Base-by-base conservation (phyloP, 2,888 invertebrate species). In the Bursaphelenchus okinawaensis region DNA sequence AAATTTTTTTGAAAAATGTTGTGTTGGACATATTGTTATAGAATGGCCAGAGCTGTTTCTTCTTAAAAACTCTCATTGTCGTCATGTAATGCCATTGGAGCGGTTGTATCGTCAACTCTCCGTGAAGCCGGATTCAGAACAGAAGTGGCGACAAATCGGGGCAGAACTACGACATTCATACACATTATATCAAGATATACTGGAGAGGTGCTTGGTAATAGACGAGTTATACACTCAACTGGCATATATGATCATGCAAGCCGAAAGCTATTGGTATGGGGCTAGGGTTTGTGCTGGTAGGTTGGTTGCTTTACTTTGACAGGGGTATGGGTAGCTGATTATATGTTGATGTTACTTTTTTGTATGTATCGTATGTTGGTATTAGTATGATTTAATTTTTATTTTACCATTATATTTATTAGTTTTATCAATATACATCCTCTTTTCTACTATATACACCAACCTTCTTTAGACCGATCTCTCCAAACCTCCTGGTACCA, bases 31-130 rank as follows among this genome's bases (percentile, higher is more conserved):
- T n/a, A n/a, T n/a, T n/a, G n/a, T 51, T 72, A 27, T 23, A 72
- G 72, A 72, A 29, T 72, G 72, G 72, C 68, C 72, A 1, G 72
- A 72, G 19, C 62, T 72, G 20, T 72, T 72, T 59, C 55, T 72
- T 3, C 58, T 72, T 31, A 72, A 72, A 28, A 65, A 72, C 55
- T 60, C 69, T n/a, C 72, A 72, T 56, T 72, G 66, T 26, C 62
- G 69, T 9, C 59, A 58, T 24, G 62, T 72, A 16, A 55, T 66
- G 22, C 60, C 59, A 12, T 50, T 56, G 23, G 72, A 72, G 22
- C 55, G 61, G 16, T 24, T 24, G 24, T 20, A 24, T 23, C 54
- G 54, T 26, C 54, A 54, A 6, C 23, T 54, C 1, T 54, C 26
- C 23, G 40, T 40, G 6, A 40, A 40, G n/a, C 16, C 40, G n/a